Base-by-base conservation (phyloP, 2,113 vertebrate genomes). In the Brachypodius melanocephalos region DNA sequence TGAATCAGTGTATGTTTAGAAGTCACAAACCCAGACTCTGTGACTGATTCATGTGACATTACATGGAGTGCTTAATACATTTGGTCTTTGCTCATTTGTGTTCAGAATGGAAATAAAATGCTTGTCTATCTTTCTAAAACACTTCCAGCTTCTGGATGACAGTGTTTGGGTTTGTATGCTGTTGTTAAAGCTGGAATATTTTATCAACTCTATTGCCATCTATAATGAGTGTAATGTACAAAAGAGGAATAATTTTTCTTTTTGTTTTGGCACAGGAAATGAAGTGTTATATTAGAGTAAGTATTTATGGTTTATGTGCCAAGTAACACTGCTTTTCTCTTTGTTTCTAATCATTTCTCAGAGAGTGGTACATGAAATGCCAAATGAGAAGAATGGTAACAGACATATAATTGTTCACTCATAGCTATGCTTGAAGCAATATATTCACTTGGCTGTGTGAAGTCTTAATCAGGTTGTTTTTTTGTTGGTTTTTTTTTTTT, bases 41-140 rank as follows among this genome's bases (percentile, higher is more conserved):
- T 91, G 84, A 81, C 73, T 87, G 77, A 85, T 80, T 75, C 77
- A 45, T 77, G 31, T 88, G 91, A 88, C 0, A 0, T 82, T 93
- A n/a, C 34, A 34, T 20, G 80, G 38, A 52, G 74, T 77, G 36
- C 45, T 94, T 85, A 82, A 91, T 55, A 71, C 18, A 22, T 77
- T 84, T 89, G 24, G 19, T 45, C 52, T 88, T 62, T 58, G 3
- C 17, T 89, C 0, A 0, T 46, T 71, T 0, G 0, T 68, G 49
- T 81, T 94, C 43, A 81, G 84, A 93, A 81, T 61, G 28, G 80
- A 95, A 90, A 91, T 61, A 81, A 95, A 78, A 80, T 78, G 19
- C 22, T 75, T 78, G 10, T 24, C 28, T 93, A 14, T 43, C 72
- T 86, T 81, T 88, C 55, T 71, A 54, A 84, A 74, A 36, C 19